Conservation (phyloP, 2,797 vertebrate genomes). For the Perodicticus potto region DNA sequence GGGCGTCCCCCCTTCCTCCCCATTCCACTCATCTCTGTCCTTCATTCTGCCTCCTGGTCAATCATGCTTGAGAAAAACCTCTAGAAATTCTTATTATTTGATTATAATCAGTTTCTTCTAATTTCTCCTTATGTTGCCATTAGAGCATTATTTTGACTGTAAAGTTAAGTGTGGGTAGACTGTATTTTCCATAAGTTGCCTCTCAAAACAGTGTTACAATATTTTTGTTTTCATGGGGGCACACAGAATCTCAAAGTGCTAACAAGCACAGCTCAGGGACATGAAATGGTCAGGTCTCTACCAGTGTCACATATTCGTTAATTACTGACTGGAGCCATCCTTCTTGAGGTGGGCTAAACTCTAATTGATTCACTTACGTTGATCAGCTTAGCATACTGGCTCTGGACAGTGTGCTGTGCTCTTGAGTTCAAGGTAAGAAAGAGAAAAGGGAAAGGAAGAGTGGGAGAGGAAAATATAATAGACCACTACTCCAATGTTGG, state of each 20-base stretch:
- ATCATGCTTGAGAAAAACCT: not conserved
- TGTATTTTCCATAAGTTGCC: not conserved
- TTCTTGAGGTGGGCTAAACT: not conserved
- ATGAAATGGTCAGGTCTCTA: not conserved
- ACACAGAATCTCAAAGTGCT: not conserved
- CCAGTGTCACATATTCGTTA: not conserved
- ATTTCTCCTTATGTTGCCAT: not conserved
- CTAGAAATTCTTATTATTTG: not conserved
- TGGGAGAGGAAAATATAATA: not conserved
- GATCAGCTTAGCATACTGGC: not conserved
- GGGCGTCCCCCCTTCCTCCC: rapidly evolving
- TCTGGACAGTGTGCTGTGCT: not conserved
- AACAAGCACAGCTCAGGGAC: not conserved
- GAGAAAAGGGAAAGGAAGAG: not conserved
- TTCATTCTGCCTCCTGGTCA: constrained; percentile 28
- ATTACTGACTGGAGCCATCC: not conserved
- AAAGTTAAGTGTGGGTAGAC: not conserved
- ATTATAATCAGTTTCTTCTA: not conserved
- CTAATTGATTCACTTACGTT: not conserved
- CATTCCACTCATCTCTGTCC: not conserved
- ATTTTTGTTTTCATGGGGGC: not conserved
- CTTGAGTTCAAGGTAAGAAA: not conserved
- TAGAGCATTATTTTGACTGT: not conserved
- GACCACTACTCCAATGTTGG: not conserved
- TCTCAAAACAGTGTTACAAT: not conserved